Evolutionary conservation across 2,888 invertebrate genomes (phyloP), one percentile per base, ranked within the genome.

Genomic region (Drosophila stalkeri): DNA sequence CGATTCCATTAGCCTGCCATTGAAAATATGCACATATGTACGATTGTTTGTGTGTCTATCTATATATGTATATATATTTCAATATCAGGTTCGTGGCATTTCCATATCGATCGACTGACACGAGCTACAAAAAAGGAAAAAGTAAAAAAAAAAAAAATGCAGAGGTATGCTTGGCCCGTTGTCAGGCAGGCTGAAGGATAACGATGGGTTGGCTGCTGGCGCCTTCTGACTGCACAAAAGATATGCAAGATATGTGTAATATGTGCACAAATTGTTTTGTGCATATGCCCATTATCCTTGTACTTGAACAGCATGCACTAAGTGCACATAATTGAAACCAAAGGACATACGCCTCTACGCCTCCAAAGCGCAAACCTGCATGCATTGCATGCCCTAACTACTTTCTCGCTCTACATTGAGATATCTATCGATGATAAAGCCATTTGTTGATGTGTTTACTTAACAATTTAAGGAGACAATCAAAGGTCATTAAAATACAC

Each of bases 61-160:
- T 37, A 14, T 35, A 37, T 23, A 3, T 18, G 6, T 20, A 12
- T 14, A 14, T 27, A 41, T 41, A 75, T 86, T 89, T 83, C 84
- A 86, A 83, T 86, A 86, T 76, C 75, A 77, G 77, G 82, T 77
- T 86, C 84, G 81, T 89, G 84, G 85, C 89, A 86, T 86, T 86
- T 89, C 52, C 75, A 86, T 86, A 86, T 86, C 85, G 85, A 86
- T 89, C 87, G 64, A 64, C 62, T 39, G 63, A 27, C 23, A 44
- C 51, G 56, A 49, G 59, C 55, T 37, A 33, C 39, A 59, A 67
- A 70, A 47, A 49, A 35, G 27, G 14, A 27, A 43, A 8, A 35
- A 54, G 51, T 35, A 47, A 9, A 33, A 64, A 46, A 55, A 54
- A 47, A 9, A 33, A 64, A 46, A 55, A 54, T 62, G 20, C 2